Evolutionary conservation across 2,113 vertebrate species (phyloP).

Genomic region (Perognathus longimembris): DNA sequence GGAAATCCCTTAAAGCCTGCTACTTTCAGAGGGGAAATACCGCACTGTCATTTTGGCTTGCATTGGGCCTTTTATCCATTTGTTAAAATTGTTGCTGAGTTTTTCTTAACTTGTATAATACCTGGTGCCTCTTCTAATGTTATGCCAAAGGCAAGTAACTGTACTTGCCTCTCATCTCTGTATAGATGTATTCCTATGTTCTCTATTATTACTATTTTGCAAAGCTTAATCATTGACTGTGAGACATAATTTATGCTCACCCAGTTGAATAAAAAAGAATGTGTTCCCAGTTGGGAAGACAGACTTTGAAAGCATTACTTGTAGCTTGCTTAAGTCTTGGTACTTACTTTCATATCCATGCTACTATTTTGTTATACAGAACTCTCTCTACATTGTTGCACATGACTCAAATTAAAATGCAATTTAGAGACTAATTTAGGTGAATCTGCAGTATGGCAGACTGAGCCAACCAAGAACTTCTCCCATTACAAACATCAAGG

Average conservation of each 20-base stretch:
- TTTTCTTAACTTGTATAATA: neutral
- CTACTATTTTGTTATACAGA: slow-evolving; percentile 55
- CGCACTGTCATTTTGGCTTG: neutral
- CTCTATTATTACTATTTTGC: neutral
- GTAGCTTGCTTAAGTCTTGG: slow-evolving; percentile 23
- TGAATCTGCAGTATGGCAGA: slow-evolving; percentile 45
- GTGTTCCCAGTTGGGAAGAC: slow-evolving; percentile 15
- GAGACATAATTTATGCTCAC: neutral
- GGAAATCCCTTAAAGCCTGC: neutral
- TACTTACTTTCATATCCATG: slow-evolving; percentile 59
- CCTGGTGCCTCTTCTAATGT: neutral
- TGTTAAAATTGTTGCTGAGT: neutral
- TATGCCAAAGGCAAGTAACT: neutral
- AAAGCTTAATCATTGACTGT: neutral
- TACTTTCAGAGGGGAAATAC: neutral
- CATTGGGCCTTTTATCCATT: neutral
- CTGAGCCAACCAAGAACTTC: slow-evolving; percentile 26
- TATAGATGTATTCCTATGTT: neutral
- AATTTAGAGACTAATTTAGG: slow-evolving; percentile 60
- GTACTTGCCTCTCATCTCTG: neutral
- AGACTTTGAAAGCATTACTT: slow-evolving; percentile 51
- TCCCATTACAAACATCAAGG: slow-evolving; percentile 43
- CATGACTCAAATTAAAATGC: slow-evolving; percentile 67
- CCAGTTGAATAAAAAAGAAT: neutral
- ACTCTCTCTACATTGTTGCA: slow-evolving; percentile 52